Percentiles rank a stretch among this genome's conserved stretches.
Conservation (phyloP, 2,113 vertebrate genomes). For the Mionectes macconnelli region DNA sequence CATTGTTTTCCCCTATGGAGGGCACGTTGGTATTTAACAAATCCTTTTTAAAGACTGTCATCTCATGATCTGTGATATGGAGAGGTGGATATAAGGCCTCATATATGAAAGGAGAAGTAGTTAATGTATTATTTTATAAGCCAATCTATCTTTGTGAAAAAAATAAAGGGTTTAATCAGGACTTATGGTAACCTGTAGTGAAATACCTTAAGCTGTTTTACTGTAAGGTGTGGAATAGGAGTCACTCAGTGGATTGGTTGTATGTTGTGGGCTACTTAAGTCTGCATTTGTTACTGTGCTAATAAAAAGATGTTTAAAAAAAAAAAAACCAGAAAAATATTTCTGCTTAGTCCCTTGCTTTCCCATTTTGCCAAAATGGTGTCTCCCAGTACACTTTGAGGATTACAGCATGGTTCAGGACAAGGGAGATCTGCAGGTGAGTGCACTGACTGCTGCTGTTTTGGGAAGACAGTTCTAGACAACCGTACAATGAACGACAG, state of each 20-base stretch:
- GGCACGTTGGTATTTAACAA: slow-evolving; percentile 72
- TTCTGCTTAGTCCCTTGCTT: not conserved
- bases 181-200: slow-evolving; percentile 77
- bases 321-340: not conserved
- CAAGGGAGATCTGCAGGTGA: not conserved
- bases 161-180: slow-evolving; percentile 71
- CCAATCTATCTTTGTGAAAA: slow-evolving; percentile 72
- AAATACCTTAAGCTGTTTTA: slow-evolving; percentile 87
- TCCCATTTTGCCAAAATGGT: not conserved
- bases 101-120: slow-evolving; percentile 65
- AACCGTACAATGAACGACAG: not conserved
- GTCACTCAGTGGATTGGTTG: slow-evolving; percentile 80
- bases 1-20: slow-evolving; percentile 60
- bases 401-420: not conserved
- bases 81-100: slow-evolving; percentile 57
- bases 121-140: slow-evolving; percentile 78
- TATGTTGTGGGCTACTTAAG: slow-evolving; percentile 78
- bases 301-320: slow-evolving; percentile 83
- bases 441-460: not conserved
- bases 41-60: slow-evolving; percentile 71
- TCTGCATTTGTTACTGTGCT: slow-evolving; percentile 86
- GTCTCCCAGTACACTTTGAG: not conserved
- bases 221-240: slow-evolving; percentile 79
- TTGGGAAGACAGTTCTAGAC: not conserved
- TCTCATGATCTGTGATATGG: slow-evolving; percentile 63